Evolutionary conservation across 2,113 vertebrate genomes (phyloP).

Genomic region (Deroptyus accipitrinus): DNA sequence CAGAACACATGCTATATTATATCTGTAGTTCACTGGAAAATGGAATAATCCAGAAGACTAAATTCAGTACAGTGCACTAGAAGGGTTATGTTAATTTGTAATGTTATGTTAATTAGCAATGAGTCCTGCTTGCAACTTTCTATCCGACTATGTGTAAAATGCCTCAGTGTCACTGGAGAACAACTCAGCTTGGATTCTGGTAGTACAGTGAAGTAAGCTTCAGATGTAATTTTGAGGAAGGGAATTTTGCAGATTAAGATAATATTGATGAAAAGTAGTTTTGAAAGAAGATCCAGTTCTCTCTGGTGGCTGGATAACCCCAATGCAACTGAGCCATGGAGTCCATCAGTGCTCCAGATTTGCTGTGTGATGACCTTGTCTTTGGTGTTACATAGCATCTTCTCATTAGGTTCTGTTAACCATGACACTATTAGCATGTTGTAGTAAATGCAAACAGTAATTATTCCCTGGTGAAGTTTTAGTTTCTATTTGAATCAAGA

Average conservation of each 20-base stretch:
- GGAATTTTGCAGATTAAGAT: background rate
- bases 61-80: background rate
- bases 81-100: background rate
- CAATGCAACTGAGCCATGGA: background rate
- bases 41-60: slow-evolving; percentile 40
- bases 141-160: background rate
- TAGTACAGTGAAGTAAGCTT: background rate
- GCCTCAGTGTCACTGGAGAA: background rate
- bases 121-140: background rate
- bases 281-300: background rate
- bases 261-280: background rate
- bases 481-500: background rate
- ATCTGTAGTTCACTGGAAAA: slow-evolving; percentile 38
- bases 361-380: background rate
- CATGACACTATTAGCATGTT: background rate
- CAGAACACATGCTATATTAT: slow-evolving; percentile 29
- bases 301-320: background rate
- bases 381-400: background rate
- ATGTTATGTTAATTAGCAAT: background rate
- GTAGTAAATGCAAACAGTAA: background rate
- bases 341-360: background rate
- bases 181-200: background rate
- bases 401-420: background rate
- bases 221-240: background rate
- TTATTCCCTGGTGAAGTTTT: background rate